These are phyloP conservation scores for Argynnis bischoffii DNA, from an alignment of 2,888 invertebrate species.

Conservation along the genomic window DNA sequence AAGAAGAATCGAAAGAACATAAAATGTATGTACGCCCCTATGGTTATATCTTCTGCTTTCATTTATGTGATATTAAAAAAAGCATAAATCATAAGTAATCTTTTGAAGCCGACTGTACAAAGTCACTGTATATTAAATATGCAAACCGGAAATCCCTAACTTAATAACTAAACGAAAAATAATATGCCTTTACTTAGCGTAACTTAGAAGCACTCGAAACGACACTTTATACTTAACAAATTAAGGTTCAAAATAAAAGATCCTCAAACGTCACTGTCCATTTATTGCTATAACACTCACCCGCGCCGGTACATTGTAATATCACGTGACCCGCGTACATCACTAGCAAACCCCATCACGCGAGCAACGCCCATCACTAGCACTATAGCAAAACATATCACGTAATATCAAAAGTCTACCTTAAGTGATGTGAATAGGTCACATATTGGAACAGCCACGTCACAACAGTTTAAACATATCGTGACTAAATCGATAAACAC, in stretches of 20 bases:
- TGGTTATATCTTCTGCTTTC: too few species aligned
- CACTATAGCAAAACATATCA: not conserved
- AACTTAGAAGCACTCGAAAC: constrained; percentile 51
- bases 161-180: constrained; percentile 32
- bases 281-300: constrained; percentile 41
- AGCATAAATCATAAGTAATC: not conserved
- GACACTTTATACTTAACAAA: constrained; percentile 64
- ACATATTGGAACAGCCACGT: too few species aligned
- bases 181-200: constrained; percentile 36
- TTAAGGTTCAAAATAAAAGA: constrained; percentile 49
- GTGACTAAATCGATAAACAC: too few species aligned
- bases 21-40: too few species aligned
- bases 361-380: constrained; percentile 7
- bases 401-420: too few species aligned
- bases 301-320: constrained; percentile 19
- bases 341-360: constrained; percentile 1
- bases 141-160: constrained; percentile 31
- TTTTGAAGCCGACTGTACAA: constrained; percentile 37
- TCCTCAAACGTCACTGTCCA: constrained; percentile 37
- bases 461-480: too few species aligned
- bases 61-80: too few species aligned
- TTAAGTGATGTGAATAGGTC: too few species aligned
- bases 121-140: constrained; percentile 35
- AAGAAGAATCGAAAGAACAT: too few species aligned
- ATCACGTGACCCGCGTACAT: constrained; percentile 4